These are phyloP conservation scores for Agrypnia vestita DNA, from an alignment of 1,140 invertebrate species.

Conservation along the genomic window DNA sequence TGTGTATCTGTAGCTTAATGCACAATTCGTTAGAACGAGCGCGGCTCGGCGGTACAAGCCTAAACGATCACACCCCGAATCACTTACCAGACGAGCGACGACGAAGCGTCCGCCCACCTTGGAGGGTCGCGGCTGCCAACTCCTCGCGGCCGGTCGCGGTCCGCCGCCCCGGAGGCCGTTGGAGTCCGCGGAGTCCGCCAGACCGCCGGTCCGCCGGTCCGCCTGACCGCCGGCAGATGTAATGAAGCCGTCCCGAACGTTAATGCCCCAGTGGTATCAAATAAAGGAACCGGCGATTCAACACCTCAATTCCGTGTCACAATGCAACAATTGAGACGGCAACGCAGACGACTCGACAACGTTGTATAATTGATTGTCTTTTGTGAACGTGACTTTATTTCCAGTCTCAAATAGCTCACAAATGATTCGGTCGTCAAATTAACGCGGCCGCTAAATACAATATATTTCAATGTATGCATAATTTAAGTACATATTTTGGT, in stretches of 20 bases:
- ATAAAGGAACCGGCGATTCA: not conserved
- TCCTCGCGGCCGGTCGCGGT: not conserved
- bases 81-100: not conserved
- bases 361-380: too few relatives aligned
- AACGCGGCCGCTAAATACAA: too few relatives aligned
- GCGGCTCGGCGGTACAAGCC: not conserved
- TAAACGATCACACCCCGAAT: conserved; percentile 26
- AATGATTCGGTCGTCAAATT: too few relatives aligned
- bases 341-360: too few relatives aligned
- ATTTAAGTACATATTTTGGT: too few relatives aligned
- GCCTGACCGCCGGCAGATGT: conserved; percentile 21
- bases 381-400: too few relatives aligned
- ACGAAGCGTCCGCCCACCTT: conserved; percentile 12
- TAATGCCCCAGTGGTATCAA: not conserved
- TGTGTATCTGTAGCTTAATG: too few relatives aligned
- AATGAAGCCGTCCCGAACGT: conserved; percentile 8
- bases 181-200: not conserved
- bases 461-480: too few relatives aligned
- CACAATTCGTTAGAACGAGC: too few relatives aligned
- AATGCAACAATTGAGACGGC: not conserved
- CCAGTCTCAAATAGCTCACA: too few relatives aligned
- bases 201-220: too few relatives aligned
- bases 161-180: not conserved
- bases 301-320: not conserved
- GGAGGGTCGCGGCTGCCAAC: too few relatives aligned